Conservation (phyloP, 2,888 invertebrate genomes). For the Euzetes globulus region DNA sequence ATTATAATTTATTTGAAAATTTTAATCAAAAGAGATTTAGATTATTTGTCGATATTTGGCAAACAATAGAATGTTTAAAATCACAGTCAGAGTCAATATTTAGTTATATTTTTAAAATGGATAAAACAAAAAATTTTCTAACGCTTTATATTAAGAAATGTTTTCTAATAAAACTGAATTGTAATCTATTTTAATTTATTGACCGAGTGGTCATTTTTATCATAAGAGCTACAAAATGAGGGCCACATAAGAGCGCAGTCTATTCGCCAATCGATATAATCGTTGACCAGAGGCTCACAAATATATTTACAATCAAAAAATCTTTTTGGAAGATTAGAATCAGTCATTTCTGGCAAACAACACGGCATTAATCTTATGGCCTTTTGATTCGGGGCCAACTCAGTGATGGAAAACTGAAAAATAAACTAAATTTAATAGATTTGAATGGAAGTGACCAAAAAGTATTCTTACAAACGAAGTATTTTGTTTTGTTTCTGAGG, state of each 20-base stretch:
- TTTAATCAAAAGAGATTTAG: not conserved
- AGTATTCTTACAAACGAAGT: conserved; percentile 39
- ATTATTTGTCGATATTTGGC: conserved; percentile 2
- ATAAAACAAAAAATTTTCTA: not conserved
- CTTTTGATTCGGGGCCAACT: conserved; percentile 9
- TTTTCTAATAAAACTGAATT: not conserved
- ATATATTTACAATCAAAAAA: not conserved
- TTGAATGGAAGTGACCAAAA: not conserved
- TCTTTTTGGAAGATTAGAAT: not conserved
- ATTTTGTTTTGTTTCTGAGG: conserved; percentile 38
- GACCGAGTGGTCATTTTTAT: not conserved
- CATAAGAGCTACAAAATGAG: not conserved
- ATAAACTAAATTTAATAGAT: not conserved
- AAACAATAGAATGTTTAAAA: not conserved
- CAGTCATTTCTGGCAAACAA: not conserved
- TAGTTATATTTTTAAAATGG: not conserved
- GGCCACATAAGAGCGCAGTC: conserved; percentile 7
- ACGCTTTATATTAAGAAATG: not conserved
- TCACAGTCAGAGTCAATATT: conserved; percentile 1
- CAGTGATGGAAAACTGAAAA: not conserved
- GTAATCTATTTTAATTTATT: not conserved
- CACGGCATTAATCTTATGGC: not conserved
- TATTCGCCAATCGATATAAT: not conserved
- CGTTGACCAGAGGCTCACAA: not conserved
- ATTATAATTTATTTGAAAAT: not conserved